phyloP scores from a whole-genome alignment of 1,140 invertebrate genomes.

The Drosophila pruinosa region DNA sequence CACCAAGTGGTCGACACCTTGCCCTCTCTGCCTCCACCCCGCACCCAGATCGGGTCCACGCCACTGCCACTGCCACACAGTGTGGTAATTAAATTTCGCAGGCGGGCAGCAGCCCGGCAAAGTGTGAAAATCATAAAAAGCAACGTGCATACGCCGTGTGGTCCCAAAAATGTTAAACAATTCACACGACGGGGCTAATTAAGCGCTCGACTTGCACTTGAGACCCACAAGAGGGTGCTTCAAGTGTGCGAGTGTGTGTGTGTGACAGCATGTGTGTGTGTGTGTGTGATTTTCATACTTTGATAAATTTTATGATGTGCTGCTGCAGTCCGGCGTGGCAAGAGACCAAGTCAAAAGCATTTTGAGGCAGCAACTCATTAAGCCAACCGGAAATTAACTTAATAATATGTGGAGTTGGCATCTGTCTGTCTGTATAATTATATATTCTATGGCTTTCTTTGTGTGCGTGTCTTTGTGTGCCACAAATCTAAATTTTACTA shows the following conservation, averaged over 20 bases:
- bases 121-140: constrained; percentile 79
- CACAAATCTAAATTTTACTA: background rate
- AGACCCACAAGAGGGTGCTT: constrained; percentile 39
- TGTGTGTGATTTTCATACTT: constrained; percentile 70
- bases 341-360: constrained; percentile 28
- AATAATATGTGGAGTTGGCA: constrained; percentile 47
- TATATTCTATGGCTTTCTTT: too few species aligned
- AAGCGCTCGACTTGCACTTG: constrained; percentile 63
- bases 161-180: constrained; percentile 73
- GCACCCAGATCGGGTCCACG: background rate
- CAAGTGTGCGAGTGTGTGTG: background rate
- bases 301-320: constrained; percentile 74
- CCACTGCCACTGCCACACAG: background rate
- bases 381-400: constrained; percentile 67
- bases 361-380: constrained; percentile 42
- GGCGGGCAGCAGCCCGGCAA: constrained; percentile 40
- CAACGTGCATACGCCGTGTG: constrained; percentile 65
- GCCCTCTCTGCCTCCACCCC: background rate
- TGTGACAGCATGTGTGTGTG: constrained; percentile 7
- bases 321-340: constrained; percentile 36
- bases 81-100: constrained; percentile 74
- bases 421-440: constrained; percentile 17
- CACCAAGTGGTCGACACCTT: constrained; percentile 53
- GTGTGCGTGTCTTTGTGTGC: background rate
- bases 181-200: constrained; percentile 75